phyloP scores from a whole-genome alignment of 2,113 vertebrate genomes.

The Psephotus haematonotus region DNA sequence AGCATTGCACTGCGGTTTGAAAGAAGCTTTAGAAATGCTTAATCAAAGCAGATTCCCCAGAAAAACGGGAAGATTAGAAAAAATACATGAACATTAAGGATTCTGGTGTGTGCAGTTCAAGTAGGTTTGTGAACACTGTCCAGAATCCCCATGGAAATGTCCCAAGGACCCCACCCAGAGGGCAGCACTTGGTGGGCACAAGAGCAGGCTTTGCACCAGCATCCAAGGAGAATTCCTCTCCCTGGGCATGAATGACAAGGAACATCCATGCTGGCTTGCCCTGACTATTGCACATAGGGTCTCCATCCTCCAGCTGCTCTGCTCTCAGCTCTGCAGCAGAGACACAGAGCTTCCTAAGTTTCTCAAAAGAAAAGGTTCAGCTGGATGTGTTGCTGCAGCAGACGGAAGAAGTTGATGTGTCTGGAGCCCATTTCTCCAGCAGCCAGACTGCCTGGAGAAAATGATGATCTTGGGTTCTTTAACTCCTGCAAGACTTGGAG shows the following conservation, averaged over 20 bases:
- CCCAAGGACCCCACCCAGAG: neutral
- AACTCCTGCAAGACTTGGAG: neutral
- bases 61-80: neutral
- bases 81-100: neutral
- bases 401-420: neutral
- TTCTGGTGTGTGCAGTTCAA: neutral
- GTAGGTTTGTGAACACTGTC: neutral
- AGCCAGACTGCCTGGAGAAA: neutral
- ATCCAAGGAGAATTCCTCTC: neutral
- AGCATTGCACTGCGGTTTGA: neutral
- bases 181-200: neutral
- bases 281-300: neutral
- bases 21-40: neutral
- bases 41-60: neutral
- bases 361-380: neutral
- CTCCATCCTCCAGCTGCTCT: neutral
- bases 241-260: accelerated
- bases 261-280: neutral
- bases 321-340: neutral
- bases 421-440: neutral
- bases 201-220: neutral
- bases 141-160: neutral
- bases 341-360: neutral
- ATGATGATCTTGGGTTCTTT: neutral
- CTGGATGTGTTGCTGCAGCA: neutral